A percentile compares a stretch with the other conserved stretches of the same genome.
Conservation (phyloP, 2,797 vertebrate genomes). For the Propithecus deckenii region DNA sequence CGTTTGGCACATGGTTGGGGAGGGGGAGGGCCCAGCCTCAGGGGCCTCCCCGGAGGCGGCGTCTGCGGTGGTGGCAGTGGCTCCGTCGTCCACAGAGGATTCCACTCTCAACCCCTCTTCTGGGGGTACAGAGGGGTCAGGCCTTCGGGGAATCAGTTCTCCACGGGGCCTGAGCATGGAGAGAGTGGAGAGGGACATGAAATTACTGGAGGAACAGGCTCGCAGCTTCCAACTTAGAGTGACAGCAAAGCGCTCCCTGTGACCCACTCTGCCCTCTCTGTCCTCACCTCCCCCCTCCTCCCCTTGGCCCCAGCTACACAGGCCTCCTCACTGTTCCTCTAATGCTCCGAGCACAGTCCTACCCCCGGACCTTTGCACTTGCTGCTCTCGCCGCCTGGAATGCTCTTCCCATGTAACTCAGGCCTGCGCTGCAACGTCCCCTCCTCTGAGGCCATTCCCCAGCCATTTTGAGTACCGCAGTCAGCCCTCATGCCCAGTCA, state of each 20-base stretch:
- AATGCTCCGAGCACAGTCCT: neutral
- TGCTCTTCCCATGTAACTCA: neutral
- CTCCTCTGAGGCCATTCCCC: neutral
- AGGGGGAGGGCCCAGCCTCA: slow-evolving; percentile 64
- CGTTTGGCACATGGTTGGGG: slow-evolving; percentile 73
- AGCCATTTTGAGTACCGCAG: too few species aligned
- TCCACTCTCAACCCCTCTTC: slow-evolving; percentile 71
- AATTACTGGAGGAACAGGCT: neutral
- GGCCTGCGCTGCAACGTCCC: fast-evolving
- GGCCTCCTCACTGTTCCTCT: neutral
- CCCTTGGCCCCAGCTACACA: neutral
- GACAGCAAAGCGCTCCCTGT: neutral
- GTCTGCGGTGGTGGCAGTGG: slow-evolving; percentile 64
- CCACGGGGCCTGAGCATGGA: slow-evolving; percentile 71
- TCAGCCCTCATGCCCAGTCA: neutral
- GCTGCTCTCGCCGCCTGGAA: fast-evolving
- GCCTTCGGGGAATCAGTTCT: slow-evolving; percentile 74
- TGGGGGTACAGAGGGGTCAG: slow-evolving; percentile 36
- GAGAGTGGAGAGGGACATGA: neutral
- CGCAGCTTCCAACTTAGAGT: neutral
- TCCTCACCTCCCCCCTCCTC: neutral
- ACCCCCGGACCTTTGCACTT: neutral
- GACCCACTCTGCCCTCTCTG: neutral
- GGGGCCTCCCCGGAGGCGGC: slow-evolving; percentile 70
- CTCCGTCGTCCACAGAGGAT: slow-evolving; percentile 71